Evolutionary conservation across 2,888 invertebrate species (phyloP).

Genomic region (Mesorhabditis spiculigera): DNA sequence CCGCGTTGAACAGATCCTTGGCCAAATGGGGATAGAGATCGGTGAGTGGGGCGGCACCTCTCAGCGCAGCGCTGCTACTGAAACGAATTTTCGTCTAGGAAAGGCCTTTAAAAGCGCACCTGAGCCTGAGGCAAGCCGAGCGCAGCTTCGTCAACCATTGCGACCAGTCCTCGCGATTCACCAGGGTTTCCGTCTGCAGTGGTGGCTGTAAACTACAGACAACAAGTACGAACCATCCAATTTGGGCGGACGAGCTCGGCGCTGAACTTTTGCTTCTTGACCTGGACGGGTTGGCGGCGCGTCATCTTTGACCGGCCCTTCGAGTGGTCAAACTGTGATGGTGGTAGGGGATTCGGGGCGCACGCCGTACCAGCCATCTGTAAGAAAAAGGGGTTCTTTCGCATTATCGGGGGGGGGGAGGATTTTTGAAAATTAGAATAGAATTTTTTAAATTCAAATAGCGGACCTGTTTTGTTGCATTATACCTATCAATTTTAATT

Average conservation of each 20-base stretch:
- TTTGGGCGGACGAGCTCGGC: conserved; percentile 13
- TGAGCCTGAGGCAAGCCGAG: conserved; percentile 83
- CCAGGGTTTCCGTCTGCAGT: conserved; percentile 15
- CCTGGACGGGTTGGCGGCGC: background rate
- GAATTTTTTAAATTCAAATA: too few relatives aligned
- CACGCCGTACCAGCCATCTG: too few relatives aligned
- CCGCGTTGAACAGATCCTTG: conserved; percentile 92
- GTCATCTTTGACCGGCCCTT: too few relatives aligned
- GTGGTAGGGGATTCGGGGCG: too few relatives aligned
- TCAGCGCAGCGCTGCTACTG: conserved; percentile 87
- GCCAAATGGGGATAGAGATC: conserved; percentile 91
- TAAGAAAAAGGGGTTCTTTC: too few relatives aligned
- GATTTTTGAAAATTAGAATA: conserved; percentile 31
- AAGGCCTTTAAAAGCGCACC: background rate
- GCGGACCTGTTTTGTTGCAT: conserved; percentile 13
- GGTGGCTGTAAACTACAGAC: background rate
- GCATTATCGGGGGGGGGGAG: conserved; percentile 66
- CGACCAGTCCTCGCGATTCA: conserved; percentile 81
- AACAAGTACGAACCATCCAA: background rate
- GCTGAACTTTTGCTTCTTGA: conserved; percentile 27
- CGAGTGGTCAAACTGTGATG: too few relatives aligned
- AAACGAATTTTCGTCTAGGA: conserved; percentile 10
- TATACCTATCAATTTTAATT: too few relatives aligned
- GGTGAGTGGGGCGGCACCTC: conserved; percentile 85
- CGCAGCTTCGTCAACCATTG: conserved; percentile 91